Conservation (phyloP, 2,888 invertebrate genomes). For the Cyrtodaria siliqua region DNA sequence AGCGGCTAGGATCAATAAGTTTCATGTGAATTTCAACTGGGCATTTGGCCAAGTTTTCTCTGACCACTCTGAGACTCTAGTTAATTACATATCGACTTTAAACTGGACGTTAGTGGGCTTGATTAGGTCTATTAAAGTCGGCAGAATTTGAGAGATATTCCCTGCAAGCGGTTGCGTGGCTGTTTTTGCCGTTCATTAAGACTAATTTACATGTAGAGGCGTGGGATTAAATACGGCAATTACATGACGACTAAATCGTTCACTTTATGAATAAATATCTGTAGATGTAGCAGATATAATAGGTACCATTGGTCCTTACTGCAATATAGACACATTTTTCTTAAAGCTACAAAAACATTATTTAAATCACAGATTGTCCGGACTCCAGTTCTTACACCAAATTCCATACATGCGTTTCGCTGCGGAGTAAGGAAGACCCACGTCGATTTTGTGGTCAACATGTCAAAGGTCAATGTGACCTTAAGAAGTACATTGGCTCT, state of each 20-base stretch:
- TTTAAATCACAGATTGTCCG: too few species aligned
- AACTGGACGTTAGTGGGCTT: slow-evolving; percentile 48
- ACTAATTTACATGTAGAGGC: slow-evolving; percentile 11
- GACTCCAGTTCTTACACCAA: too few species aligned
- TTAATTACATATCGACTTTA: slow-evolving; percentile 52
- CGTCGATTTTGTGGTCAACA: too few species aligned
- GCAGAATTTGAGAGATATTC: slow-evolving; percentile 11
- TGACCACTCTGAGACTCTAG: slow-evolving; percentile 26
- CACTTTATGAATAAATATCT: too few species aligned
- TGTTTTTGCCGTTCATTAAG: slow-evolving; percentile 14
- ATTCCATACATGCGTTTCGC: too few species aligned
- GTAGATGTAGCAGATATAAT: too few species aligned
- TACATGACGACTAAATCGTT: neutral
- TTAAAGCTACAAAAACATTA: too few species aligned
- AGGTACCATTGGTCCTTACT: too few species aligned
- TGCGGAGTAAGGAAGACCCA: too few species aligned
- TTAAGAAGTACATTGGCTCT: too few species aligned
- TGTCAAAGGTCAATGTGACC: too few species aligned
- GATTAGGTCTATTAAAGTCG: slow-evolving; percentile 45
- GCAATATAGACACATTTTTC: too few species aligned
- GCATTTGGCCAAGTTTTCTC: slow-evolving; percentile 27
- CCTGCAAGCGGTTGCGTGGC: neutral
- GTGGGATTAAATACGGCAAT: slow-evolving; percentile 8
- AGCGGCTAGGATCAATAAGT: slow-evolving; percentile 10
- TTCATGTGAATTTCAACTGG: slow-evolving; percentile 36